A percentile compares a stretch with the other conserved stretches of the same genome.
Evolutionary conservation across 1,140 invertebrate genomes (phyloP).

Genomic region (Lepidostoma basale): DNA sequence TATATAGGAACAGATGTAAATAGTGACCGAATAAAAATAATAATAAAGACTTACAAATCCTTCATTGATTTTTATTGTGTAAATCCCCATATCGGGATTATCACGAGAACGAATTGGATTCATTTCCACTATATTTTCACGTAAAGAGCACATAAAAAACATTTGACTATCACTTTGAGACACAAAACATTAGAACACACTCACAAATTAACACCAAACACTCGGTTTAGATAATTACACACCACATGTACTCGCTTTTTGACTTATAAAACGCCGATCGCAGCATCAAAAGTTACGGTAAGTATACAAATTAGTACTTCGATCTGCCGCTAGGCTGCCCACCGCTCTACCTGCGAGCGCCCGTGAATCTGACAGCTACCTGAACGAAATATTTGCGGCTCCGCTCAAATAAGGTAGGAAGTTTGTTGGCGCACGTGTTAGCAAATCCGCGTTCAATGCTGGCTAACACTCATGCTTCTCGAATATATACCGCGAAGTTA

Average conservation of each 20-base stretch:
- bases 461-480: no score
- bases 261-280: neutral
- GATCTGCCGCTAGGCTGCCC: neutral
- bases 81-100: conserved; percentile 25
- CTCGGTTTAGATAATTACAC: neutral
- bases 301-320: neutral
- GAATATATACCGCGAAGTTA: no score
- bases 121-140: conserved; percentile 2
- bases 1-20: no score
- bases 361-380: neutral
- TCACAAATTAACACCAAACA: neutral
- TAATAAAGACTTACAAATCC: conserved; percentile 28
- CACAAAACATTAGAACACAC: neutral
- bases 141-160: neutral
- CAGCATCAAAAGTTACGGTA: no score
- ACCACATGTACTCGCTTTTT: neutral
- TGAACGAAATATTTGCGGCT: neutral
- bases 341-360: neutral
- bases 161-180: neutral
- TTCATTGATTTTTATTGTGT: conserved; percentile 32
- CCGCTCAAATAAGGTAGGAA: neutral
- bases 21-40: neutral
- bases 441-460: no score
- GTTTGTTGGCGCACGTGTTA: neutral
- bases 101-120: neutral